Evolutionary conservation across 2,888 invertebrate genomes (phyloP).

Genomic region (Lepidocyrtoides sp.): DNA sequence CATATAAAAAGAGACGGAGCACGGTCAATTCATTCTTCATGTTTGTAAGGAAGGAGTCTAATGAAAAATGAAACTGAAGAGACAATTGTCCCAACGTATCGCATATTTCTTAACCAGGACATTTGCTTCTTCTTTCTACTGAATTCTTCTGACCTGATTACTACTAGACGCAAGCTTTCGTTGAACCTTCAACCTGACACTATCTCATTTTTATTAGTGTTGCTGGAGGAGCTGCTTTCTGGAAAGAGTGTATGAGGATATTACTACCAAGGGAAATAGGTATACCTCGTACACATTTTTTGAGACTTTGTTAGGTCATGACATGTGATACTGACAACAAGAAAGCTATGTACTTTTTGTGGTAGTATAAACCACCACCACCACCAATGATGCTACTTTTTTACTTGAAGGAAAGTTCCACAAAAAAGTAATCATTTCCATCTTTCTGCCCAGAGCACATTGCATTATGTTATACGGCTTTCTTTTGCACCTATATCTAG

Average conservation of each 20-base stretch:
- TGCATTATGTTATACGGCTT: background rate
- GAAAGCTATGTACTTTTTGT: background rate
- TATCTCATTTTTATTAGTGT: conserved; percentile 18
- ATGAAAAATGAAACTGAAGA: background rate
- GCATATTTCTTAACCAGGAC: background rate
- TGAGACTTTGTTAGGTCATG: conserved; percentile 42
- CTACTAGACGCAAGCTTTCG: background rate
- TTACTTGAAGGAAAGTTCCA: background rate
- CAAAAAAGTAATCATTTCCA: conserved; percentile 50
- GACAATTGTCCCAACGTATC: background rate
- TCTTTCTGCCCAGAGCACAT: background rate
- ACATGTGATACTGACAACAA: conserved; percentile 66
- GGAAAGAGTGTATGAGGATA: background rate
- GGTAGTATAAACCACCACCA: too few relatives aligned
- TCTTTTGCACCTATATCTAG: background rate
- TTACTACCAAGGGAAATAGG: conserved; percentile 18
- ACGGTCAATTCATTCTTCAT: background rate
- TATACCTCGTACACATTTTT: background rate
- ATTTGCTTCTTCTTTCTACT: background rate
- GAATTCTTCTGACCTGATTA: conserved; percentile 36
- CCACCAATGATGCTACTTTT: conserved; percentile 37
- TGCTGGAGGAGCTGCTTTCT: background rate
- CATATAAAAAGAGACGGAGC: background rate
- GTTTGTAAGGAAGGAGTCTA: background rate
- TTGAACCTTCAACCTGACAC: conserved; percentile 70